phyloP scores from a whole-genome alignment of 1,140 invertebrate genomes.

The Anthonomus grandis region DNA sequence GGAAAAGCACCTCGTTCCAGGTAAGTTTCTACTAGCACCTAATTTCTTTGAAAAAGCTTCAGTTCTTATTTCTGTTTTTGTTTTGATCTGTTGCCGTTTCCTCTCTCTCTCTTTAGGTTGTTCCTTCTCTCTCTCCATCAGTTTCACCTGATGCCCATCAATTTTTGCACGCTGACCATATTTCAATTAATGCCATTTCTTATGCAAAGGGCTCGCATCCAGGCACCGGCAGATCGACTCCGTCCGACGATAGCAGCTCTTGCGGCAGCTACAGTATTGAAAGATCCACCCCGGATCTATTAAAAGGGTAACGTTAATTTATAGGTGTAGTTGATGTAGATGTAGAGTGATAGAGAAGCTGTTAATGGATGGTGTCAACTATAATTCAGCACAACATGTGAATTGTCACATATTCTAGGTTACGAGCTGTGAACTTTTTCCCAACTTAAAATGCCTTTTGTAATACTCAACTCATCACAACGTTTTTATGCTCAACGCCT shows the following conservation, averaged over 20 bases:
- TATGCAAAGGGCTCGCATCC: constrained; percentile 44
- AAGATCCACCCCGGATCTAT: constrained; percentile 53
- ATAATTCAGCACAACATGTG: too few species aligned
- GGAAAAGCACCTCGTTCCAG: constrained; percentile 50
- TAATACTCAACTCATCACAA: too few species aligned
- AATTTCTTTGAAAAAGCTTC: too few species aligned
- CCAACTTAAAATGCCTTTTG: too few species aligned
- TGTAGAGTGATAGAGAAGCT: too few species aligned
- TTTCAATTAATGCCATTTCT: constrained; percentile 18
- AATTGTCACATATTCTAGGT: too few species aligned
- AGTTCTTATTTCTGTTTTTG: too few species aligned
- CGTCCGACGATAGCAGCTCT: constrained; percentile 62
- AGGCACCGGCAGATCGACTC: constrained; percentile 45
- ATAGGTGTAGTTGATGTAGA: too few species aligned
- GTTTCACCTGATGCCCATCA: constrained; percentile 7
- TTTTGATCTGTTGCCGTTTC: not conserved
- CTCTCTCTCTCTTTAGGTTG: constrained; percentile 41
- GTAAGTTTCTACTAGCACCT: constrained; percentile 7
- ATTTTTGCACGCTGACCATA: not conserved
- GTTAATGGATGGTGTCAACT: too few species aligned
- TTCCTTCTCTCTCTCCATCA: constrained; percentile 50
- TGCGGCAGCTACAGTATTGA: constrained; percentile 64
- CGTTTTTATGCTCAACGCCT: too few species aligned
- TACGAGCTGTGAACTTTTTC: too few species aligned
- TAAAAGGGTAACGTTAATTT: constrained; percentile 39